Evolutionary conservation across 2,797 vertebrate genomes (phyloP), one percentile per base, ranked within the genome.

Genomic region (Champsocephalus gunnari): DNA sequence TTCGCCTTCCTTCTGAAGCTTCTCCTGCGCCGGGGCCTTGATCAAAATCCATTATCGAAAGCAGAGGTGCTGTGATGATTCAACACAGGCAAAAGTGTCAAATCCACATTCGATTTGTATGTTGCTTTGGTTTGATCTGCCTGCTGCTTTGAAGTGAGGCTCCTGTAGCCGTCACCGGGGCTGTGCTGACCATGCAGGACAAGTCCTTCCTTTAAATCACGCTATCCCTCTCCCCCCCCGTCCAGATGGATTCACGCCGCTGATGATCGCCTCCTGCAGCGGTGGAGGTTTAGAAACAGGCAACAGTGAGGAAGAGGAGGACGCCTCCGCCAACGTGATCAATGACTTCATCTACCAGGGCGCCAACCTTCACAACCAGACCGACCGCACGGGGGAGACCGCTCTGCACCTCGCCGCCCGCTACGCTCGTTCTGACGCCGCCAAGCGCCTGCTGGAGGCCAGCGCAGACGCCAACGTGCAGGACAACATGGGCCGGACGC

Each of bases 241-340:
- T 77, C 3, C 92, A 98, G 98, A 99, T 1, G 98, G 98, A 70
- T 99, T 98, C 92, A 99, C 98, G 0, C 98, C 98, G 0, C 95
- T 99, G 55, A 99, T 99, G 98, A 99, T 99, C 5, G 98, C 98
- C 12, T 98, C 98, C 1, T 99, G 98, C 94, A 99, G 98, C 0
- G 98, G 98, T 0, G 98, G 98, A 48, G 98, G 98, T 56, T 90
- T 99, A 67, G 98, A 99, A 88, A 99, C 97, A 0, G 97, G 96
- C 75, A 97, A 98, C 80, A 98, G 97, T 0, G 98, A 99, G 81
- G 98, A 99, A 69, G 98, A 99, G 53, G 98, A 99, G 24, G 98
- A 99, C 0, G 96, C 96, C 0, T 96, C 96, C 0, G 98, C 97
- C 0, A 97, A 97, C 0, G 97, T 99, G 86, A 98, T 99, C 88